These are phyloP conservation scores for Pogonus chalceus DNA, from an alignment of 1,140 invertebrate species.

Conservation along the genomic window DNA sequence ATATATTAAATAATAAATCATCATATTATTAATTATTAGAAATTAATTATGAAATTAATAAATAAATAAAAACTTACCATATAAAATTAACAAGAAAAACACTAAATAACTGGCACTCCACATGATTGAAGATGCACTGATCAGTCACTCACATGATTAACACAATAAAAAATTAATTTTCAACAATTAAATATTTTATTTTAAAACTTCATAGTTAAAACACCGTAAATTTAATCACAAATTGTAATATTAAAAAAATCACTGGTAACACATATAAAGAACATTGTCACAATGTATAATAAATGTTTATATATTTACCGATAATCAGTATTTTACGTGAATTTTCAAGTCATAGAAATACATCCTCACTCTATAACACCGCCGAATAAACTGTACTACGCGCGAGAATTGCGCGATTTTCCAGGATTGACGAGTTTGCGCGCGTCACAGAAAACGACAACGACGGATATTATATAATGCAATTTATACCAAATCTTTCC, in stretches of 20 bases:
- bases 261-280: too few species aligned
- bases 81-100: neutral
- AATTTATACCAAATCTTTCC: too few species aligned
- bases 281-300: too few species aligned
- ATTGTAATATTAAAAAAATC: too few species aligned
- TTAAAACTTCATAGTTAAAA: too few species aligned
- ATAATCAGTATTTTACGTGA: neutral
- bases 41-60: neutral
- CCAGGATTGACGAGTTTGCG: too few species aligned
- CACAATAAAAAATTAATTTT: too few species aligned
- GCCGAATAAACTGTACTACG: neutral
- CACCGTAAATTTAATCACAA: too few species aligned
- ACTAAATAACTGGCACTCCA: neutral
- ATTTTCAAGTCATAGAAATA: neutral
- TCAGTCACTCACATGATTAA: neutral
- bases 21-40: neutral
- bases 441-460: slow-evolving; percentile 4
- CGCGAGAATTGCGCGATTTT: neutral
- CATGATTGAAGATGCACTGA: neutral
- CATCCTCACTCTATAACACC: neutral
- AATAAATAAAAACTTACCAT: neutral
- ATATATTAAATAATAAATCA: too few species aligned
- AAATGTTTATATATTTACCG: too few species aligned
- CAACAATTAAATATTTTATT: too few species aligned
- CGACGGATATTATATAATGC: too few species aligned